These are phyloP conservation scores for Dyspetes luteomarginatus DNA, from an alignment of 2,888 invertebrate species.

Conservation along the genomic window DNA sequence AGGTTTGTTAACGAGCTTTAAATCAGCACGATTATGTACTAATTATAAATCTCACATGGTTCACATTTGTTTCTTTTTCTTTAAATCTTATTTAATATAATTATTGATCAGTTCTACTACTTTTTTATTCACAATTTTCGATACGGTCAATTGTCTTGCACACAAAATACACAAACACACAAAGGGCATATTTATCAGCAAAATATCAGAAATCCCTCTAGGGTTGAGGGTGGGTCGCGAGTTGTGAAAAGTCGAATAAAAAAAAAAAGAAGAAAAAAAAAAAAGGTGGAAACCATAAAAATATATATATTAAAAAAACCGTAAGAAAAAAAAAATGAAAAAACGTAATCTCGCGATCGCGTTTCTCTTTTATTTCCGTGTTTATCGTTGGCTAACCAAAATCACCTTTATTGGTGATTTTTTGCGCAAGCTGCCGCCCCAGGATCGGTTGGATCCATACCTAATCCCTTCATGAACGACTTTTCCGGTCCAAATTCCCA, in stretches of 20 bases:
- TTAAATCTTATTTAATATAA: neutral
- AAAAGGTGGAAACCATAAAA: no score
- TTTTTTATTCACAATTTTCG: neutral
- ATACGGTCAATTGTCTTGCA: conserved; percentile 18
- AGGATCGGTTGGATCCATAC: conserved; percentile 83
- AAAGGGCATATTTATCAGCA: neutral
- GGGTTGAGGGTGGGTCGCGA: neutral
- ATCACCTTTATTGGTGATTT: conserved; percentile 79
- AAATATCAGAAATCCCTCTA: neutral
- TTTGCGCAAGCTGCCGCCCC: conserved; percentile 85
- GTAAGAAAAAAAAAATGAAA: conserved; percentile 3
- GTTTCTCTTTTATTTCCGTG: neutral
- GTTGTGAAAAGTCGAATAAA: neutral
- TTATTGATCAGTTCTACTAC: neutral
- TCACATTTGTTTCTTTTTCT: conserved; percentile 21
- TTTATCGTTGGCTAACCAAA: conserved; percentile 58
- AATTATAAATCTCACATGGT: conserved; percentile 39
- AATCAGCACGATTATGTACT: conserved; percentile 49
- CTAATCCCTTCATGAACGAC: conserved; percentile 88
- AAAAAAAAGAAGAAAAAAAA: neutral
- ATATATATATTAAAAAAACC: no score
- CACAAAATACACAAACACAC: conserved; percentile 21
- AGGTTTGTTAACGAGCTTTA: conserved; percentile 56
- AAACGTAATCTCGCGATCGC: conserved; percentile 14
- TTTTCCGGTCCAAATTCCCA: conserved; percentile 81